Base-by-base conservation (phyloP, 2,888 invertebrate species). In the Copidosoma aretas region DNA sequence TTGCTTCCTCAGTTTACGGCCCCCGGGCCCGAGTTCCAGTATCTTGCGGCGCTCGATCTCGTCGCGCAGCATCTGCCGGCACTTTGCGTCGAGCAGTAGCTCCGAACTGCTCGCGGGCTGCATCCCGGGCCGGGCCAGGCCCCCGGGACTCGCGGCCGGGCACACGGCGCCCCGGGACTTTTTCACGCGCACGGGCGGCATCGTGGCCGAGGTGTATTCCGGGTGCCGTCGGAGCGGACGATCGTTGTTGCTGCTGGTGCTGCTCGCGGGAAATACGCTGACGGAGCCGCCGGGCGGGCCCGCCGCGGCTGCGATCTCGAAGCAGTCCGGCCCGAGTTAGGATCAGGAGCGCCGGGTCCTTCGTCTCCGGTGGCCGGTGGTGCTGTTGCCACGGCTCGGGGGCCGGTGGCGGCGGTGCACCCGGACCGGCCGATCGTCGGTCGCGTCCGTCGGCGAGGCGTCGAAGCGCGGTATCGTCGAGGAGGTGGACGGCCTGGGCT, bases 81-180 rank as follows among this genome's bases (percentile, higher is more conserved):
- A 90, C 86, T 90, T 90, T 84, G 90, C 89, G 85, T 91, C 90
- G 84, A 91, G 89, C 86, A 91, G 89, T 86, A 91, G 88, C 87
- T 91, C 91, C 84, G 91, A 91, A 87, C 90, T 91, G 86, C 89
- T 89, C 87, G 90, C 90, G 8, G 43, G 8, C 86, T 90, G 89
- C 90, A 90, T 90, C 76, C 77, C 79, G 76, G 62, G 67, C 24
- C 58, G 64, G 10, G 61, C 64, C 15, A 66, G 68, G 22, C 54
- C 71, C 43, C 60, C 71, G 17, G 57, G 53, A 8, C 32, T 32
- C 3, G 8, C 32, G 4, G 32, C 43, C 32, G 43, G 43, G 43
- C 43, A 46, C 15, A 46, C 43, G 43, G 43, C 43, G 43, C 3
- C 15, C 1, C 54, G 24, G 25, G 54, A n/a, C 25, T 24, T 54